Conservation (phyloP, 2,113 vertebrate species). For the Tragelaphus strepsiceros region DNA sequence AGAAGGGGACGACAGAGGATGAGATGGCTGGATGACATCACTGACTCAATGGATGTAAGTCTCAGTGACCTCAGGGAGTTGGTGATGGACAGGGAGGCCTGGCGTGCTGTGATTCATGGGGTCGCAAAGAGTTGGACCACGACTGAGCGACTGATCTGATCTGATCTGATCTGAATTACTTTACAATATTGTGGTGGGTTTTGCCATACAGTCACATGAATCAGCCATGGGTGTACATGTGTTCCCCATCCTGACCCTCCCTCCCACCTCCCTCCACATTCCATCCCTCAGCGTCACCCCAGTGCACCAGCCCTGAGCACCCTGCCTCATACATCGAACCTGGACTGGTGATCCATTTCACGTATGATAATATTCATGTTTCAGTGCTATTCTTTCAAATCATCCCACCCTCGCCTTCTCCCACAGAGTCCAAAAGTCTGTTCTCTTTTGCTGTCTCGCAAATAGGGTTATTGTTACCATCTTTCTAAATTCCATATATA, state of each 20-base stretch:
- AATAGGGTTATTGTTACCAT: background rate
- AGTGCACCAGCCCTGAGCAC: background rate
- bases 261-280: background rate
- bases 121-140: too few relatives aligned
- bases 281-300: background rate
- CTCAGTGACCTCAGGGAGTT: too few relatives aligned
- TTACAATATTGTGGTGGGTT: background rate
- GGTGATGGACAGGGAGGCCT: too few relatives aligned
- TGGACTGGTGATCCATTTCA: background rate
- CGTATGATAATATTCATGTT: background rate
- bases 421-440: background rate
- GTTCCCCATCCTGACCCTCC: background rate
- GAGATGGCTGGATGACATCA: too few relatives aligned
- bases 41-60: too few relatives aligned
- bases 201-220: background rate
- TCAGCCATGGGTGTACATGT: background rate
- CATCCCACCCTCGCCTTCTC: accelerated
- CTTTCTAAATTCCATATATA: background rate
- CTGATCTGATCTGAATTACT: background rate
- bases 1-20: too few relatives aligned
- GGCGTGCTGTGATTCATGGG: too few relatives aligned
- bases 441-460: background rate
- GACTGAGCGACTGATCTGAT: too few relatives aligned
- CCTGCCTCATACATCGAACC: background rate
- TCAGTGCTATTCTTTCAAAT: background rate